phyloP scores from a whole-genome alignment of 2,113 vertebrate genomes.

The Hypomesus transpacificus region DNA sequence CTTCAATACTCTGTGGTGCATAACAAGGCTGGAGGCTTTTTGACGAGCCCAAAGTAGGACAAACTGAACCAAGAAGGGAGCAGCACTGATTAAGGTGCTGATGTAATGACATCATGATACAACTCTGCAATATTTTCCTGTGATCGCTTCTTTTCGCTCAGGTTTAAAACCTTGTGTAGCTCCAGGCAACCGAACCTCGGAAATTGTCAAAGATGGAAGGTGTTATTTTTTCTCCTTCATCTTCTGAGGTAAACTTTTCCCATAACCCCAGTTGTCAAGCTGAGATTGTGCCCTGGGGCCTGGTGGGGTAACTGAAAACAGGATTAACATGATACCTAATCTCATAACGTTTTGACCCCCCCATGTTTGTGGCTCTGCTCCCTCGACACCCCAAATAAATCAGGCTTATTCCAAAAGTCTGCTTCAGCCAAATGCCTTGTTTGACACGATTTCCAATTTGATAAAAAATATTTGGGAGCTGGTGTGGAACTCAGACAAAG shows the following conservation, averaged over 20 bases:
- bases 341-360: conserved; percentile 17
- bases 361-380: conserved; percentile 5
- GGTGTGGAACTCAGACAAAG: neutral
- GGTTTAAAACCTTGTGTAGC: neutral
- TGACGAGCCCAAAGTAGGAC: too few species aligned
- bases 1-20: too few species aligned
- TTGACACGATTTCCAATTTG: too few species aligned
- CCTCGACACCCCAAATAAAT: conserved; percentile 32
- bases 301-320: conserved; percentile 16
- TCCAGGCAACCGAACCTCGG: neutral
- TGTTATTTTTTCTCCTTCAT: neutral
- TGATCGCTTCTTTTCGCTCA: too few species aligned
- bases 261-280: conserved; percentile 13
- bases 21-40: too few species aligned
- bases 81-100: too few species aligned
- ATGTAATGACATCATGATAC: too few species aligned
- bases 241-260: conserved; percentile 5
- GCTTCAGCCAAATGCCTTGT: too few species aligned
- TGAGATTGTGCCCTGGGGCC: conserved; percentile 11
- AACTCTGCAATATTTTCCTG: too few species aligned
- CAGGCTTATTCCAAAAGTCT: neutral
- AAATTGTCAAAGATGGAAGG: conserved; percentile 3
- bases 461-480: too few species aligned
- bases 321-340: conserved; percentile 29
- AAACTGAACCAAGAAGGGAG: too few species aligned